A percentile compares a stretch with the other conserved stretches of the same genome.
Evolutionary conservation across 2,888 invertebrate genomes (phyloP).

Genomic region (Apamea monoglypha): DNA sequence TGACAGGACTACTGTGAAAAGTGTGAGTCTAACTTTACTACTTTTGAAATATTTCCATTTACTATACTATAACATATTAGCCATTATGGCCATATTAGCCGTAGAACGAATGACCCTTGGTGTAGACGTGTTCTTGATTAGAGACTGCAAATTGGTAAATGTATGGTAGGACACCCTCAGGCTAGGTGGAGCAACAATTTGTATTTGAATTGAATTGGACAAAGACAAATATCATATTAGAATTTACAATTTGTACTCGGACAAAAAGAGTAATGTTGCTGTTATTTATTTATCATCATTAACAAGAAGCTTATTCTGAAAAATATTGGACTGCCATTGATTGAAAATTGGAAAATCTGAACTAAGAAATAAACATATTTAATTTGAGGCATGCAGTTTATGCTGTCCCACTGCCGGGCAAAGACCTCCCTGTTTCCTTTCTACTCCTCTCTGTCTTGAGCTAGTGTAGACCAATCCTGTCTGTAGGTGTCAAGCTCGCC

Average conservation of each 20-base stretch:
- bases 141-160: too few relatives aligned
- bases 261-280: background rate
- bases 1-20: slow-evolving; percentile 83
- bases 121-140: too few relatives aligned
- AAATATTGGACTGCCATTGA: background rate
- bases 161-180: too few relatives aligned
- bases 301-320: background rate
- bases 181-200: too few relatives aligned
- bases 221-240: background rate
- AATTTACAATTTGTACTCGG: background rate
- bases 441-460: too few relatives aligned
- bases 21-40: slow-evolving; percentile 73
- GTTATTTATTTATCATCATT: background rate
- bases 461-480: too few relatives aligned
- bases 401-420: too few relatives aligned
- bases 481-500: too few relatives aligned
- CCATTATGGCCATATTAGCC: too few relatives aligned
- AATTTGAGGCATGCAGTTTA: background rate
- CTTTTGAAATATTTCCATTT: background rate
- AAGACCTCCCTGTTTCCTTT: background rate
- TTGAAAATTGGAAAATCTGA: background rate
- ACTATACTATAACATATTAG: background rate
- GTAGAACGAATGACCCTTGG: too few relatives aligned
- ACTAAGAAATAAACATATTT: background rate
- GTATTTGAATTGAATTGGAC: too few relatives aligned